phyloP scores from a whole-genome alignment of 2,113 vertebrate species.

The Egretta garzetta region DNA sequence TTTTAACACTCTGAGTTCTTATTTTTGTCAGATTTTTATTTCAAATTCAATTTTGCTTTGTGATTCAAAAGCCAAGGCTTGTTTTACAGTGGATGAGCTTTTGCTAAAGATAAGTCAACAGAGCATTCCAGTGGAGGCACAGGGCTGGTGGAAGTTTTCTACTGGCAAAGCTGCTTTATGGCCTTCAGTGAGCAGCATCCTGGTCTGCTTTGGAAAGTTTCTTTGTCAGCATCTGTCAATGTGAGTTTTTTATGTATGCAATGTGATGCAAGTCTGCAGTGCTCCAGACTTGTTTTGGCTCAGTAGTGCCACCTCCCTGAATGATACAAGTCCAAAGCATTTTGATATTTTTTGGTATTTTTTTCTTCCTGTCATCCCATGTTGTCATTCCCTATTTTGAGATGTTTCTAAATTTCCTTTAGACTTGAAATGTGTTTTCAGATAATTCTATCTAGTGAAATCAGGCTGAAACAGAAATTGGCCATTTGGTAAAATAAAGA shows the following conservation, averaged over 20 bases:
- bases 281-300: not conserved
- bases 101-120: constrained; percentile 17
- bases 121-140: not conserved
- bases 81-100: not conserved
- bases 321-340: not conserved
- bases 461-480: not conserved
- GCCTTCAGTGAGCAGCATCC: not conserved
- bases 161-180: not conserved
- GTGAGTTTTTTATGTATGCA: not conserved
- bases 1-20: not conserved
- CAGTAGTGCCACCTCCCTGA: not conserved
- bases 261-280: not conserved
- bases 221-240: not conserved
- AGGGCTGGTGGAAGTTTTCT: not conserved
- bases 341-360: not conserved
- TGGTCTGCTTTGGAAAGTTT: not conserved
- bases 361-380: not conserved
- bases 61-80: not conserved
- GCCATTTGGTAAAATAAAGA: not conserved
- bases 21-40: not conserved
- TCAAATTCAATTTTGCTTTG: not conserved
- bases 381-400: not conserved
- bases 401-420: not conserved
- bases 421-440: not conserved
- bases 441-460: not conserved